phyloP scores from a whole-genome alignment of 1,140 invertebrate genomes.

The Penaeus vannamei region DNA sequence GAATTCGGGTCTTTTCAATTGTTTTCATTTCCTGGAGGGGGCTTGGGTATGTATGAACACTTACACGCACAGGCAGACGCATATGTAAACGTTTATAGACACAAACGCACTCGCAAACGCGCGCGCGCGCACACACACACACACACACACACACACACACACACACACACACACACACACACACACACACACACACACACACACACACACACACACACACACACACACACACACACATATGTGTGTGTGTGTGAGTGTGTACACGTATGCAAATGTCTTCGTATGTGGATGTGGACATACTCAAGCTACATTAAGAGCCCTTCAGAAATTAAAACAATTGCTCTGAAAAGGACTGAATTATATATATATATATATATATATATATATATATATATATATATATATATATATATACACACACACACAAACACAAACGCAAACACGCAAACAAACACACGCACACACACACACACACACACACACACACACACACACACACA shows the following conservation, averaged over 20 bases:
- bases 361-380: background rate
- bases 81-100: background rate
- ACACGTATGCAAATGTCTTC: background rate
- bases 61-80: background rate
- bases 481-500: too few relatives aligned
- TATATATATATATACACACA: too few relatives aligned
- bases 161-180: conserved; percentile 20
- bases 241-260: background rate
- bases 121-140: background rate
- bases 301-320: too few relatives aligned
- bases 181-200: conserved; percentile 3
- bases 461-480: too few relatives aligned
- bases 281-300: background rate
- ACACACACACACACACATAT: background rate
- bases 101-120: background rate
- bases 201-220: background rate
- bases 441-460: too few relatives aligned
- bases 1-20: too few relatives aligned
- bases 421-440: too few relatives aligned
- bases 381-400: too few relatives aligned
- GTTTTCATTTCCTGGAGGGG: too few relatives aligned
- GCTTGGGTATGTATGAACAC: background rate
- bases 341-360: background rate
- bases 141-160: background rate
- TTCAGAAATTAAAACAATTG: too few relatives aligned